Evolutionary conservation across 1,140 invertebrate species (phyloP).

Genomic region (Diabrotica virgifera): DNA sequence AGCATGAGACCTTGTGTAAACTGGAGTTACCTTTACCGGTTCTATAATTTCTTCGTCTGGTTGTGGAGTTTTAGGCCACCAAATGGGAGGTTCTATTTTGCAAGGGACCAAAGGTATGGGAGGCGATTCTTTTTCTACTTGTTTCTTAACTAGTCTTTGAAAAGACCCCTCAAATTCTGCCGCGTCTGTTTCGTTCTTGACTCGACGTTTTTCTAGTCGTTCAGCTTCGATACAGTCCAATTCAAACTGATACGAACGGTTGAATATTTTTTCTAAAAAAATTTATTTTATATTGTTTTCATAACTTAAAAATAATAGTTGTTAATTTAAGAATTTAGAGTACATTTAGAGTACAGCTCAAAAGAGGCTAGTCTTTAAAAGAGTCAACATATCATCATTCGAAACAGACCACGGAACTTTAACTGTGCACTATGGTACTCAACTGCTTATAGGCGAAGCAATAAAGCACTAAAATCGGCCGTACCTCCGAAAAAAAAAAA

Average conservation of each 20-base stretch:
- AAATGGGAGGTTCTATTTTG: slow-evolving; percentile 27
- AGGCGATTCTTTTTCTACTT: slow-evolving; percentile 23
- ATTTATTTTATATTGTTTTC: slow-evolving; percentile 14
- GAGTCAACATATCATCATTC: too few species aligned
- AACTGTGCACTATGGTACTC: too few species aligned
- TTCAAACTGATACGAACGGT: slow-evolving; percentile 51
- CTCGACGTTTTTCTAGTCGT: slow-evolving; percentile 45
- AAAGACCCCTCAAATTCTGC: slow-evolving; percentile 16
- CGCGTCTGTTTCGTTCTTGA: slow-evolving; percentile 36
- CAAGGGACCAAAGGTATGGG: slow-evolving; percentile 26
- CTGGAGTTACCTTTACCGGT: neutral
- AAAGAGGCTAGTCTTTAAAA: too few species aligned
- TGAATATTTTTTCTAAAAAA: slow-evolving; percentile 50
- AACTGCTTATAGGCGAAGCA: too few species aligned
- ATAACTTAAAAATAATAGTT: neutral
- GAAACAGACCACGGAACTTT: too few species aligned
- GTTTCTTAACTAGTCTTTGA: slow-evolving; percentile 19
- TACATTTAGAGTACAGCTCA: too few species aligned
- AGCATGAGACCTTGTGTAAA: slow-evolving; percentile 3
- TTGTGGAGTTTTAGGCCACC: slow-evolving; percentile 24
- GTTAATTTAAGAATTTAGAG: too few species aligned
- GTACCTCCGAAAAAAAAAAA: too few species aligned
- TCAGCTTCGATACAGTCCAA: slow-evolving; percentile 50
- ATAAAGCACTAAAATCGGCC: too few species aligned
- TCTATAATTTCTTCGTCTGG: slow-evolving; percentile 1